Base-by-base conservation (phyloP, 1,140 invertebrate species). In the Leptinotarsa undecemlineata region DNA sequence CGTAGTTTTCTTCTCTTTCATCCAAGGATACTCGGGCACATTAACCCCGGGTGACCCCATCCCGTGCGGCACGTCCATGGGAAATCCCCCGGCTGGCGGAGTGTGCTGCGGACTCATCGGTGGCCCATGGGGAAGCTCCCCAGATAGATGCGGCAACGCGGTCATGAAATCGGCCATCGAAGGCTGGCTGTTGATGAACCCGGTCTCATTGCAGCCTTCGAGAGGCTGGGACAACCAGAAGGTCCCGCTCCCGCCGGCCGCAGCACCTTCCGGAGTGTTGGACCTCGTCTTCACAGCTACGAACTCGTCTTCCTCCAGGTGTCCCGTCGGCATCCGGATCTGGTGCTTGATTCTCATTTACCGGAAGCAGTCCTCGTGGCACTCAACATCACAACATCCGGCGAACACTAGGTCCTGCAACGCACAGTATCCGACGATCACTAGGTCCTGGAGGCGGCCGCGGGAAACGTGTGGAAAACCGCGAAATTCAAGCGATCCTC, bases 1-100 rank as follows among this genome's bases (percentile, higher is more conserved):
- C 1, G 95, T 94, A 2, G 95, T 96, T 86, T 98, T 98, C 88
- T 98, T 98, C 86, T 98, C 96, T 85, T 97, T 97, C 96, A 98
- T 97, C 96, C 96, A 98, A 1, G 96, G 95, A 85, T 96, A 98
- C 82, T 97, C 95, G 21, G 95, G 94, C 67, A 96, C 93, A 84
- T 93, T 93, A 79, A 93, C 91, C 33, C 91, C 91, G 1, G 88
- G 88, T 70, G 89, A 87, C 42, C 88, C 85, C 72, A 89, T 85
- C 4, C 89, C 90, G 48, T 91, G 91, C 0, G 90, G 90, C 68
- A 90, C 90, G 82, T 90, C 91, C 86, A 88, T 89, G 70, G 90
- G 85, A 77, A 82, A 84, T 2, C 80, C 80, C 79, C 86, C 90
- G 74, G 88, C 81, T 74, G 90, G 88, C 19, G 88, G 87, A 23